Base-by-base conservation (phyloP, 2,797 vertebrate species). In the Sebastes elongatus region DNA sequence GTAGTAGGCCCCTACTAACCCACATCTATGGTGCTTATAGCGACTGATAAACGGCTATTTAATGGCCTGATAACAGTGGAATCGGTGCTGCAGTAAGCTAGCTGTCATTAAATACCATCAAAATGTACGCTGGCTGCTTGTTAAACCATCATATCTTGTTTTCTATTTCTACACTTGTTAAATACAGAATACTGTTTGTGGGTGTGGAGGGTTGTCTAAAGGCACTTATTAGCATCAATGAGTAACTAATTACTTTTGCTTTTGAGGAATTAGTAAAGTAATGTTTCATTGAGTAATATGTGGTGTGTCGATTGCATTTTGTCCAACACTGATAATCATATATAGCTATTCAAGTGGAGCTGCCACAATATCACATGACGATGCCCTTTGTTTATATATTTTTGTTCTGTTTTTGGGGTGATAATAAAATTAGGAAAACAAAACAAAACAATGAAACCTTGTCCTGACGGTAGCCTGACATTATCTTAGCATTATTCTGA, bases 401-500 rank as follows among this genome's bases (percentile, higher is more conserved):
- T 53, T 22, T 53, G 20, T 53, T 32, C 16, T 55, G 4, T 75
- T 75, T 78, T 46, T 3, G 4, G 16, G 42, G 5, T 33, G 22
- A 22, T 63, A 49, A 62, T 10, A 16, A 35, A 68, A 62, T 55
- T 22, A 4, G 2, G 30, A 23, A 63, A 70, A 52, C 5, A 52
- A 65, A 46, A 28, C 38, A 52, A 70, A 46, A 28, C 38, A 68
- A 52, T 63, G 33, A 73, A 60, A 62, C 27, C 6, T 5, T 10
- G 5, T 75, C 42, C 32, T 61, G 28, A 22, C 60, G 11, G 60
- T 32, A 57, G 8, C 35, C 11, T 42, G 20, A 75, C 27, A 27
- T 61, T 65, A 65, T 72, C 23, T 65, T 23, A 33, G 22, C 35
- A 53, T 25, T 76, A 65, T 67, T 74, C 63, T 73, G 74, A 72